Base-by-base conservation (phyloP, 2,888 invertebrate genomes). In the Biston stratarius region DNA sequence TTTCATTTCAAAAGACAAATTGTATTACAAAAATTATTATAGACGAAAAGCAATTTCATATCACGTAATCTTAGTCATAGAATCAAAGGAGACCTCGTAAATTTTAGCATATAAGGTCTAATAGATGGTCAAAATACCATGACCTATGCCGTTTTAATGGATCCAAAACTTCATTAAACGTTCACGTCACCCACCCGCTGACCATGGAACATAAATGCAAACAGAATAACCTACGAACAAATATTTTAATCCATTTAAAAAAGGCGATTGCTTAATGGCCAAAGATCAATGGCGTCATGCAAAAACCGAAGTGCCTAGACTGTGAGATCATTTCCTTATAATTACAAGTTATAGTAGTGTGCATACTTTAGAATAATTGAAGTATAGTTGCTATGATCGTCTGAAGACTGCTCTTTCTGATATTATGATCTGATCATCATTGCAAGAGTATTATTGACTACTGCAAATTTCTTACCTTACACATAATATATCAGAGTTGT, bases 311-410 rank as follows among this genome's bases (percentile, higher is more conserved):
- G 66, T 69, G 66, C 36, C 53, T 60, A 67, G 62, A 60, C 59
- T 49, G 49, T 67, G 67, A 67, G 58, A 63, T 67, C 67, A 67
- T 38, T 67, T 63, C 67, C 67, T 63, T 55, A 33, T 67, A 56
- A 59, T 59, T 62, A 58, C 36, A 44, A 36, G 58, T 64, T 59
- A 59, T 59, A 59, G 53, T 60, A 14, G 15, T 8, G 38, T 38
- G 9, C 8, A 9, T 55, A 15, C 10, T 9, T 11, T 38, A 14
- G 1, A 7, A 2, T 38, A 42, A 12, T 42, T 42, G 12, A 42
- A 8, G 9, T 5, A 55, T 42, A 55, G 42, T 44, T 42, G 55
- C 34, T 38, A 53, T 11, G 33, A 48, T 49, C 6, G 52, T 44
- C 12, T 61, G 44, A 38, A 48, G 36, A 48, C 38, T 15, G 9